Evolutionary conservation across 2,113 vertebrate species (phyloP), one percentile per base, ranked within the genome.

Genomic region (Aegithalos caudatus): DNA sequence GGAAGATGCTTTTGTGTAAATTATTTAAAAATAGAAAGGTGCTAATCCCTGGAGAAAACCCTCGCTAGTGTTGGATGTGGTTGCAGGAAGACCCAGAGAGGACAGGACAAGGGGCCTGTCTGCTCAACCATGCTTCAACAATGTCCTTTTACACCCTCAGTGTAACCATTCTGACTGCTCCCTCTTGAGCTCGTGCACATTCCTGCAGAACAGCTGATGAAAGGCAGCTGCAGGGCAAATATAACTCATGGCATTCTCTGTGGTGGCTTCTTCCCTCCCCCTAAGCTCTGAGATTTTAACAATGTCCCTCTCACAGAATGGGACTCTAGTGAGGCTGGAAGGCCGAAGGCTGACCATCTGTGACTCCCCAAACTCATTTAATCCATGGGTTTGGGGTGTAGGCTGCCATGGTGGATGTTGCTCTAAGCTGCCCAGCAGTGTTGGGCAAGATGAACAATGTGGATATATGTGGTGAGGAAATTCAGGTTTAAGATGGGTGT

Each of bases 11-110:
- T 90, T 83, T 90, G 79, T 60, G 51, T 83, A 88, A 94, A 93
- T 88, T 90, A 92, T 96, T 96, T 96, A 57, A 86, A 95, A 81
- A 81, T 81, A 71, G 71, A 88, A 79, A 94, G 53, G 79, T 95
- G 90, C 27, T 92, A 95, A 96, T 96, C 82, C 66, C 70, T 77
- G 61, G 65, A 93, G 93, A 94, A 92, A 92, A 88, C 24, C 58
- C 44, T 74, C 2, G 2, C 47, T n/a, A 13, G 25, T 12, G 12
- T 22, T 88, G 81, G 31, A 77, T 0, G 0, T 0, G 0, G 28
- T 45, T 65, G 47, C 54, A 70, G 71, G 60, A 97, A 96, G 47
- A 35, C 60, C 53, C 38, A 61, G 71, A 73, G 67, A 86, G 0
- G 6, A 37, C 25, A 70, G 24, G 25, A 17, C 3, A 2, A 40